phyloP scores from a whole-genome alignment of 1,140 invertebrate genomes.

The Scaptomyza pallida region DNA sequence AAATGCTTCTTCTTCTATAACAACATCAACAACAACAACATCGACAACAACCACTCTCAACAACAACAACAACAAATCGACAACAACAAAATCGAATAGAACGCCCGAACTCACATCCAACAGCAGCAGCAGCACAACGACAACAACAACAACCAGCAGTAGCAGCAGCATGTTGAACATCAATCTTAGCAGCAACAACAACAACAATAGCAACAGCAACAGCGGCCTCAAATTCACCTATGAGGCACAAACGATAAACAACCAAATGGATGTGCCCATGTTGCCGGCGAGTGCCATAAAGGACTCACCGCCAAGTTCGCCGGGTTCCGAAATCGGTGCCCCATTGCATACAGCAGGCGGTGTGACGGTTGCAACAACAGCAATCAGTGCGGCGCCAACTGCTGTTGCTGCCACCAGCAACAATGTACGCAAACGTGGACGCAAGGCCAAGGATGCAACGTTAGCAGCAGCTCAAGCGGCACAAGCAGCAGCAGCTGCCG shows the following conservation, averaged over 20 bases:
- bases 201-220: conserved; percentile 17
- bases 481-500: conserved; percentile 29
- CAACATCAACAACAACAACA: conserved; percentile 31
- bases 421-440: conserved; percentile 85
- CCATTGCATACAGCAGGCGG: conserved; percentile 52
- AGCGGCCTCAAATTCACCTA: conserved; percentile 82
- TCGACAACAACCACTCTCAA: conserved; percentile 16
- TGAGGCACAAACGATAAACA: conserved; percentile 67
- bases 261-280: conserved; percentile 58
- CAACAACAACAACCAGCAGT: conserved; percentile 20
- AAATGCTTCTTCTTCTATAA: conserved; percentile 63
- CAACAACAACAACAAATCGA: conserved; percentile 32
- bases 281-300: conserved; percentile 70
- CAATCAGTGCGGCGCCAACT: conserved; percentile 76
- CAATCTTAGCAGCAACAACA: conserved; percentile 34
- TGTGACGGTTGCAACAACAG: conserved; percentile 2
- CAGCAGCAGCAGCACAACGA: conserved; percentile 17
- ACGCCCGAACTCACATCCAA: conserved; percentile 70
- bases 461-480: conserved; percentile 38
- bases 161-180: conserved; percentile 29
- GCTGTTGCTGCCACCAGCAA: conserved; percentile 85
- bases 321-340: conserved; percentile 86
- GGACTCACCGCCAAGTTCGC: conserved; percentile 88
- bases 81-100: conserved; percentile 56
- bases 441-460: conserved; percentile 74